Conservation (phyloP, 2,113 vertebrate genomes). For the Polyodon spathula region DNA sequence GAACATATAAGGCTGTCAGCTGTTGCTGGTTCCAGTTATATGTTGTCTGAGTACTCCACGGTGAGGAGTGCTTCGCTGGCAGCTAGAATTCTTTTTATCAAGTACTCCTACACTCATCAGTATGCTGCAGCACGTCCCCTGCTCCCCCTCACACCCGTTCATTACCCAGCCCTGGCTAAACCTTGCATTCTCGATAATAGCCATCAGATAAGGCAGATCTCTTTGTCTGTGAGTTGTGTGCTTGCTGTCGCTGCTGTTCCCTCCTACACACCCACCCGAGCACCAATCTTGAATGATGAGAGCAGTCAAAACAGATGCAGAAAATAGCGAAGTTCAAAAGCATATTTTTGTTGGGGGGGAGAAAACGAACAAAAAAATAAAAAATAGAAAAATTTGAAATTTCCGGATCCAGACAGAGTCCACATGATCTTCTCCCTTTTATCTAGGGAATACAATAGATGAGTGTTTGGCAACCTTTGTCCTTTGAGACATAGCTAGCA, state of each 20-base stretch:
- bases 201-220: conserved; percentile 79
- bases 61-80: conserved; percentile 71
- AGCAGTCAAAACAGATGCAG: conserved; percentile 70
- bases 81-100: conserved; percentile 92
- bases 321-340: conserved; percentile 53
- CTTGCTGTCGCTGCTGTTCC: conserved; percentile 63
- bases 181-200: conserved; percentile 82
- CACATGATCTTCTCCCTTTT: conserved; percentile 6
- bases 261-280: conserved; percentile 72
- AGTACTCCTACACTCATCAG: conserved; percentile 98
- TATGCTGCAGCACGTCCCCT: conserved; percentile 82
- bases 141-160: conserved; percentile 36
- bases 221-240: conserved; percentile 82
- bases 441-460: background rate
- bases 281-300: conserved; percentile 72
- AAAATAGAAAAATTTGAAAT: background rate
- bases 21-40: conserved; percentile 60
- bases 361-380: background rate
- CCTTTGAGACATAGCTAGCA: conserved; percentile 26
- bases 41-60: conserved; percentile 72
- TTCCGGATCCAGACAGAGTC: background rate
- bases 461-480: background rate
- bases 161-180: conserved; percentile 56
- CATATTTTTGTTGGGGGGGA: background rate
- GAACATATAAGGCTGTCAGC: conserved; percentile 63